Percentiles rank a stretch among this genome's conserved stretches.
phyloP scores from a whole-genome alignment of 2,797 vertebrate genomes.

The Mormyrops boulengeri region DNA sequence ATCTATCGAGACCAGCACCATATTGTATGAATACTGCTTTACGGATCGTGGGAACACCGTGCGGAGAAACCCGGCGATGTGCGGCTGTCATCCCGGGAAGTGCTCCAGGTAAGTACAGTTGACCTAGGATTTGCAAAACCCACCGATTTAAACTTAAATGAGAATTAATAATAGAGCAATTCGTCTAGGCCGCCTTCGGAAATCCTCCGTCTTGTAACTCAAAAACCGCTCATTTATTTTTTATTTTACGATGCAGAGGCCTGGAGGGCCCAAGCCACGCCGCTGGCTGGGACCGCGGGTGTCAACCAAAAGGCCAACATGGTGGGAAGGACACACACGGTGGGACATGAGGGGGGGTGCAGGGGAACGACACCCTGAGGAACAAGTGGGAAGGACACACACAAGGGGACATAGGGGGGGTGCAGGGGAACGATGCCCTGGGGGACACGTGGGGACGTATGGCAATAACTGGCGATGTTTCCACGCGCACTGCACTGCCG shows the following conservation, averaged over 20 bases:
- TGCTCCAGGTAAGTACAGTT: not conserved
- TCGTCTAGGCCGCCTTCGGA: not conserved
- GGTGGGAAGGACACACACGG: not conserved
- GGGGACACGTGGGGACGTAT: not conserved
- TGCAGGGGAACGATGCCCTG: not conserved
- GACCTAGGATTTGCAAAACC: not conserved
- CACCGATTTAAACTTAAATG: not conserved
- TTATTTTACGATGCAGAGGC: not conserved
- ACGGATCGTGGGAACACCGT: not conserved
- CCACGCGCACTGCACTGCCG: not conserved
- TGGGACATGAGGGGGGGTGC: not conserved
- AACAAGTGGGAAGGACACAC: not conserved
- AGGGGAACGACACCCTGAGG: not conserved
- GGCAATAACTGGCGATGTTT: not conserved
- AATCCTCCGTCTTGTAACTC: not conserved
- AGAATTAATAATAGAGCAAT: not conserved
- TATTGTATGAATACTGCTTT: not conserved
- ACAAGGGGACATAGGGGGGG: not conserved
- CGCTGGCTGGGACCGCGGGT: not conserved
- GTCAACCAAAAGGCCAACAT: not conserved
- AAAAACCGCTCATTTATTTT: not conserved
- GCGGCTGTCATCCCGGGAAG: not conserved
- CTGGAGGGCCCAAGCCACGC: not conserved
- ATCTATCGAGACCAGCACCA: not conserved
- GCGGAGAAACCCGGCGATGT: not conserved